A percentile compares a stretch with the other conserved stretches of the same genome.
These are phyloP conservation scores for Lapara coniferarum DNA, from an alignment of 2,888 invertebrate species.

Conservation along the genomic window DNA sequence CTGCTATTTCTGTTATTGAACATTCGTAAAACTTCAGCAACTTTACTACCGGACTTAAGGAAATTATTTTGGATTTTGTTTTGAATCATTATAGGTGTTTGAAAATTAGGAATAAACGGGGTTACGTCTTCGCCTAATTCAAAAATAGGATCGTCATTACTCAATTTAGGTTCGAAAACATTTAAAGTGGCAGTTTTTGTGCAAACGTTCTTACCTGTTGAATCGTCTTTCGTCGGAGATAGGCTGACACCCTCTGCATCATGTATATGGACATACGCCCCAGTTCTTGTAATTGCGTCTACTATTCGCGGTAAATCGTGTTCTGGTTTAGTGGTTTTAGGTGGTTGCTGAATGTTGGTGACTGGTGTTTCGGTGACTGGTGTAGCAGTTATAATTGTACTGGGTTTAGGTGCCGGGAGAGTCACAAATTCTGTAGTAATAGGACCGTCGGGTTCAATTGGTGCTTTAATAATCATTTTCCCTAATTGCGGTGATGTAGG, in stretches of 20 bases:
- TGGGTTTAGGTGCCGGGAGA: slow-evolving; percentile 82
- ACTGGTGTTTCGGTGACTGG: slow-evolving; percentile 67
- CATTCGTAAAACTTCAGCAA: slow-evolving; percentile 77
- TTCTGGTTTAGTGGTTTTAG: slow-evolving; percentile 57
- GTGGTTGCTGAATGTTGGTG: slow-evolving; percentile 52
- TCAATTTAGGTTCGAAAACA: slow-evolving; percentile 50
- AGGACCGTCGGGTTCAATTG: slow-evolving; percentile 70
- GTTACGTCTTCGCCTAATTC: slow-evolving; percentile 60
- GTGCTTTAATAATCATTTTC: slow-evolving; percentile 85
- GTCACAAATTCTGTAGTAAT: slow-evolving; percentile 83
- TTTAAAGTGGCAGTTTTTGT: slow-evolving; percentile 55
- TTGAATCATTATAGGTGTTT: slow-evolving; percentile 74
- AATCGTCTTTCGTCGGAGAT: slow-evolving; percentile 85
- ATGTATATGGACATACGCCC: slow-evolving; percentile 89
- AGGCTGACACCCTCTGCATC: slow-evolving; percentile 84
- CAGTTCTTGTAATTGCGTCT: slow-evolving; percentile 79
- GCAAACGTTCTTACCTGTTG: slow-evolving; percentile 86
- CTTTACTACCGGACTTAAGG: slow-evolving; percentile 64
- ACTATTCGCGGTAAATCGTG: slow-evolving; percentile 73
- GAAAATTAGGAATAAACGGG: slow-evolving; percentile 77
- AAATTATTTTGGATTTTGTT: slow-evolving; percentile 61
- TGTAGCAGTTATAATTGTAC: slow-evolving; percentile 85
- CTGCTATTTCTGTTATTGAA: slow-evolving; percentile 68
- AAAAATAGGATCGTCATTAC: slow-evolving; percentile 51
- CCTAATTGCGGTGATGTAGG: slow-evolving; percentile 86